A percentile compares a stretch with the other conserved stretches of the same genome.
Evolutionary conservation across 1,140 invertebrate genomes (phyloP).

Genomic region (Procambarus clarkii): DNA sequence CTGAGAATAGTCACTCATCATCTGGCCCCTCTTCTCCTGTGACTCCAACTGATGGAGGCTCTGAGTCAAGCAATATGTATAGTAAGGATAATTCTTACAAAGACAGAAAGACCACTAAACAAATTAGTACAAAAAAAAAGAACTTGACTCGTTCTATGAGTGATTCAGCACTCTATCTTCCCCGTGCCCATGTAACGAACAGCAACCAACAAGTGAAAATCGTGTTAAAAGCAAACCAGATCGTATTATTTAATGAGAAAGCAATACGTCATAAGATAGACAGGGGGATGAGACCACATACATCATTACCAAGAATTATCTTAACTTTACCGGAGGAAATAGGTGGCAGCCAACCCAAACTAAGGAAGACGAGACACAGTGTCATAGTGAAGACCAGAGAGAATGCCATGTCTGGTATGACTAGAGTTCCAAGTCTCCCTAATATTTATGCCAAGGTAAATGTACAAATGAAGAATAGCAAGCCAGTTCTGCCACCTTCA

Average conservation of each 20-base stretch:
- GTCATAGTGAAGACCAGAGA: too few relatives aligned
- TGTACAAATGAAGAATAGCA: too few relatives aligned
- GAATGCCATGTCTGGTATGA: too few relatives aligned
- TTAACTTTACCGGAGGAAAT: not conserved
- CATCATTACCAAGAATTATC: slow-evolving; percentile 11
- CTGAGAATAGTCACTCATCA: not conserved
- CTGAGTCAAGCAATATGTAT: not conserved
- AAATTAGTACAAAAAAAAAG: not conserved
- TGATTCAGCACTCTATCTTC: not conserved
- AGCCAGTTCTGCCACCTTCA: too few relatives aligned
- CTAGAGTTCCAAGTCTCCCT: too few relatives aligned
- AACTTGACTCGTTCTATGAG: not conserved
- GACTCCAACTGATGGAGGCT: not conserved
- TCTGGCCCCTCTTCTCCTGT: not conserved
- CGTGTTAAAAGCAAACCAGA: slow-evolving; percentile 2
- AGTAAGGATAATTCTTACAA: not conserved
- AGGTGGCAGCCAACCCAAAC: too few relatives aligned
- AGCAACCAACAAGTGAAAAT: not conserved
- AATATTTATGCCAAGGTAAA: too few relatives aligned
- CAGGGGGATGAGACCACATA: not conserved
- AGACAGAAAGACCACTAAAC: not conserved
- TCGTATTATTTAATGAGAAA: slow-evolving; percentile 15
- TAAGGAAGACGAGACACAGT: too few relatives aligned
- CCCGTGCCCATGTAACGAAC: not conserved
- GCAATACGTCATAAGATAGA: not conserved